phyloP scores from a whole-genome alignment of 2,113 vertebrate species.

The Panurus biarmicus region DNA sequence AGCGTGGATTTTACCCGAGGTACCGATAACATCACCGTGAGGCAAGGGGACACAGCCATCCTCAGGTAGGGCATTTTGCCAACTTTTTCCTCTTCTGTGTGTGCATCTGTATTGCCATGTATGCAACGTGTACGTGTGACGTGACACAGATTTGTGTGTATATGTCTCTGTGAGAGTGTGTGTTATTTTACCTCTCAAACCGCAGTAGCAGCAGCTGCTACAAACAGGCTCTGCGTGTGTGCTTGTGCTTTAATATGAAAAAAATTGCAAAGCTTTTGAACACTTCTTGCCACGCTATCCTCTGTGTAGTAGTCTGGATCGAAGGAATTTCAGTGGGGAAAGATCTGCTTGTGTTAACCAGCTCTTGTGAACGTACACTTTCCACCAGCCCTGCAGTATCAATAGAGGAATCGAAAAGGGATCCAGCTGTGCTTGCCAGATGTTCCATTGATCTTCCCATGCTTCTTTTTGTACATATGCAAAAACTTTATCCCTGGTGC shows the following conservation, averaged over 20 bases:
- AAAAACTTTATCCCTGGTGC: slow-evolving; percentile 40
- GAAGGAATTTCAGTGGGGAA: background rate
- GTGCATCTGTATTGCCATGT: background rate
- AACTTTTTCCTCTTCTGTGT: slow-evolving; percentile 19
- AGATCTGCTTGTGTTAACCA: background rate
- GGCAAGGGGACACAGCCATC: slow-evolving; percentile 96
- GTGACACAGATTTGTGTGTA: background rate
- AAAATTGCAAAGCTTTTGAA: background rate
- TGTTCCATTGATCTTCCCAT: slow-evolving; percentile 19
- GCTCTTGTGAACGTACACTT: background rate
- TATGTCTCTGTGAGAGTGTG: background rate
- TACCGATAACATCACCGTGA: slow-evolving; percentile 99
- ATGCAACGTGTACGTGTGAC: background rate
- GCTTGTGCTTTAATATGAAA: background rate
- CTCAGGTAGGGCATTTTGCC: slow-evolving; percentile 86
- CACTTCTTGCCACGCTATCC: background rate
- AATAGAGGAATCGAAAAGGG: slow-evolving; percentile 22
- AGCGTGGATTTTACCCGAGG: slow-evolving; percentile 97
- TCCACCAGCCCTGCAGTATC: background rate
- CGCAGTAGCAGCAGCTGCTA: background rate
- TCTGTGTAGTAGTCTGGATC: background rate
- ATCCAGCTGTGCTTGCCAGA: slow-evolving; percentile 43
- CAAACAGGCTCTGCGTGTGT: background rate
- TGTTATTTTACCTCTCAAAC: slow-evolving; percentile 2
- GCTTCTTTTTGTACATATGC: background rate